Percentiles rank a stretch among this genome's conserved stretches.
Evolutionary conservation across 2,113 vertebrate genomes (phyloP).

Genomic region (Hemiprocne comata): DNA sequence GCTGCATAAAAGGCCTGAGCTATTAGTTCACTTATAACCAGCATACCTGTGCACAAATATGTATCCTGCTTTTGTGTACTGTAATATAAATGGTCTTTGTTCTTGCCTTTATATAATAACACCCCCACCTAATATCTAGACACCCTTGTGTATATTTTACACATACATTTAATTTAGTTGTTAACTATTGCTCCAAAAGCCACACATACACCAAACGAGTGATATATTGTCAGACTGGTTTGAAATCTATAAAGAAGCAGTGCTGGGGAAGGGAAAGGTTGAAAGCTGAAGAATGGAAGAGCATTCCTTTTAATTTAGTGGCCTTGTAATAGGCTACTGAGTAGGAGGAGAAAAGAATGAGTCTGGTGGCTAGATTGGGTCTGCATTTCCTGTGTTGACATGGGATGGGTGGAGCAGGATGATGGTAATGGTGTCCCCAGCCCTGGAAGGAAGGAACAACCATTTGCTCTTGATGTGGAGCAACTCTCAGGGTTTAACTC

Average conservation of each 20-base stretch:
- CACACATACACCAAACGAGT: background rate
- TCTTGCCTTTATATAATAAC: background rate
- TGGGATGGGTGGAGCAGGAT: background rate
- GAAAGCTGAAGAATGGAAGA: conserved; percentile 31
- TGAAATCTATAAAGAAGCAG: background rate
- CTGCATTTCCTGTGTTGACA: background rate
- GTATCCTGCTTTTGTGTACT: background rate
- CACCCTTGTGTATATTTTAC: background rate
- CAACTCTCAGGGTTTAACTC: background rate
- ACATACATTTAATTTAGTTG: background rate
- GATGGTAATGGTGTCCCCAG: background rate
- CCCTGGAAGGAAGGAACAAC: background rate
- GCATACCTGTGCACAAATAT: background rate
- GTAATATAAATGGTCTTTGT: conserved; percentile 14
- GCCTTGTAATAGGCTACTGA: background rate
- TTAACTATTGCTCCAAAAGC: conserved; percentile 28
- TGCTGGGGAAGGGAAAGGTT: background rate
- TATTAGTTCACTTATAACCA: background rate
- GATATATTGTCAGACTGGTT: background rate
- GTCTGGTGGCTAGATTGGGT: background rate
- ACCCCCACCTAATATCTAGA: conserved; percentile 2
- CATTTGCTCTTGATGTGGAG: background rate
- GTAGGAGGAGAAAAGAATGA: conserved; percentile 22
- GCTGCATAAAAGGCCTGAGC: background rate
- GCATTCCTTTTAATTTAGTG: conserved; percentile 6